Conservation (phyloP, 2,888 invertebrate genomes). For the Nebria brevicollis region DNA sequence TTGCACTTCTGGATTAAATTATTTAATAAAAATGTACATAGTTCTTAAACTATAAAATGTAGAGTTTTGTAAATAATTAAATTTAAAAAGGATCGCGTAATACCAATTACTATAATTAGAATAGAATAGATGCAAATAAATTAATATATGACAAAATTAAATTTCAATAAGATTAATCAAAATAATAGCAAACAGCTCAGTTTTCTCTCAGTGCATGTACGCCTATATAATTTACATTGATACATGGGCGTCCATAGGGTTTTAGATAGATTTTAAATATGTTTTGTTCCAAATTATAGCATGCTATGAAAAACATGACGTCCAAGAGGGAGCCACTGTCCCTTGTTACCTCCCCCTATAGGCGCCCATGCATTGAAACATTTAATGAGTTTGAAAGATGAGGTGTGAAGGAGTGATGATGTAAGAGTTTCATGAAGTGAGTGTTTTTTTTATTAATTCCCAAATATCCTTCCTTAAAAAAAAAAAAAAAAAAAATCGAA, state of each 20-base stretch:
- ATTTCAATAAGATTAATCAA: background rate
- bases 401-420: background rate
- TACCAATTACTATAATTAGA: too few relatives aligned
- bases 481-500: too few relatives aligned
- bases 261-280: background rate
- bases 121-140: too few relatives aligned
- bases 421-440: background rate
- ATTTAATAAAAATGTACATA: too few relatives aligned
- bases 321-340: background rate
- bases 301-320: background rate
- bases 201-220: background rate
- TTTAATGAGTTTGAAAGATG: background rate
- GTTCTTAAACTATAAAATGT: too few relatives aligned
- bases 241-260: background rate
- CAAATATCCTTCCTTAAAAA: background rate
- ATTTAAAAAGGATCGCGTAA: too few relatives aligned
- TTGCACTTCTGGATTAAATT: too few relatives aligned
- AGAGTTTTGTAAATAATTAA: too few relatives aligned
- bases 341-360: background rate
- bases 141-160: too few relatives aligned
- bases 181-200: too few relatives aligned
- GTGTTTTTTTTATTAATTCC: background rate
- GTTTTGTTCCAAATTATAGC: background rate
- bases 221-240: background rate
- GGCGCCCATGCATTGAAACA: background rate